A percentile compares a stretch with the other conserved stretches of the same genome.
Conservation (phyloP, 2,888 invertebrate genomes). For the Stenodema calcarata region DNA sequence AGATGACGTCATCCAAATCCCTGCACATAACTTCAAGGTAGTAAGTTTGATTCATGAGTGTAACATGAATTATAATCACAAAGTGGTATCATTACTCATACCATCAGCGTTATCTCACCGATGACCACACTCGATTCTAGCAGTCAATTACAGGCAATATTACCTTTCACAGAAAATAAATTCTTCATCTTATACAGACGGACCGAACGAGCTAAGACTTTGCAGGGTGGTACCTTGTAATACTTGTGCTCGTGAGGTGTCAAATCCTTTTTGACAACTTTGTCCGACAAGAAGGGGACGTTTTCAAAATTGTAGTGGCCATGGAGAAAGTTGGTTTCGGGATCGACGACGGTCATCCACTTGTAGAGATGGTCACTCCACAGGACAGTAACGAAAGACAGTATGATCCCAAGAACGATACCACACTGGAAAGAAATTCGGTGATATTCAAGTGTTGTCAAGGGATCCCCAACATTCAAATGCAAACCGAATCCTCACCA, state of each 20-base stretch:
- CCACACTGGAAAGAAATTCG: conserved; percentile 16
- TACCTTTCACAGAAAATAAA: background rate
- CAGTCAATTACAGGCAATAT: background rate
- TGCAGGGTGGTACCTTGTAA: conserved; percentile 23
- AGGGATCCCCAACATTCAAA: too few relatives aligned
- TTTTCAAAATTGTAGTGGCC: conserved; percentile 38
- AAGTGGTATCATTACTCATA: background rate
- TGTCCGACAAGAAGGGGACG: conserved; percentile 45
- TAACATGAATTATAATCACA: background rate
- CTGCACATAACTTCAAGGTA: too few relatives aligned
- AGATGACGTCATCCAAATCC: too few relatives aligned
- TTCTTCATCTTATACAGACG: background rate
- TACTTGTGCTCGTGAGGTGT: conserved; percentile 23
- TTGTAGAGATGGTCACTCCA: conserved; percentile 32
- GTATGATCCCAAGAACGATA: conserved; percentile 1
- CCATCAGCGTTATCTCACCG: background rate
- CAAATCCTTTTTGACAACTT: conserved; percentile 13
- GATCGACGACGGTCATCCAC: background rate
- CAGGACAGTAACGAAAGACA: background rate
- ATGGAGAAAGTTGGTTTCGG: conserved; percentile 20
- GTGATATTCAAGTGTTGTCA: background rate
- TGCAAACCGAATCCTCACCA: conserved; percentile 7
- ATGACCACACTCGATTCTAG: background rate
- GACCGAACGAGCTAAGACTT: background rate
- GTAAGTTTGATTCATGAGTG: too few relatives aligned